These are phyloP conservation scores for Idaea aversata DNA, from an alignment of 2,888 invertebrate genomes.

Conservation along the genomic window DNA sequence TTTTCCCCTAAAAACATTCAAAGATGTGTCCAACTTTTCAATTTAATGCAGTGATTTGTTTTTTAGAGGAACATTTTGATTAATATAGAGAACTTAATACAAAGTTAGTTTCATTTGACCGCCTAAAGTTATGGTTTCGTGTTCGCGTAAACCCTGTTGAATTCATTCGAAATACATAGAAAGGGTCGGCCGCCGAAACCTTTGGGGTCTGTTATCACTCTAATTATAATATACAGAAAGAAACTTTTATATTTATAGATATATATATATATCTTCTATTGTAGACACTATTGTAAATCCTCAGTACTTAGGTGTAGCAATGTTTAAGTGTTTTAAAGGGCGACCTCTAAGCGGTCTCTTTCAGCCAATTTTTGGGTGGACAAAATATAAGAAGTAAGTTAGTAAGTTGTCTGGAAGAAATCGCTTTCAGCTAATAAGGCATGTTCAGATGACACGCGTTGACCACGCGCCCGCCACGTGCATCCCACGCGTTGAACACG, in stretches of 20 bases:
- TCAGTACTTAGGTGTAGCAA: too few relatives aligned
- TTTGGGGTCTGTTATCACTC: conserved; percentile 43
- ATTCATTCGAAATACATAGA: conserved; percentile 42
- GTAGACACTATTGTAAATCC: too few relatives aligned
- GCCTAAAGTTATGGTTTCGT: conserved; percentile 31
- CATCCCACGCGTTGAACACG: too few relatives aligned
- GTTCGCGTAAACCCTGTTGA: conserved; percentile 37
- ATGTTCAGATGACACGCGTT: too few relatives aligned
- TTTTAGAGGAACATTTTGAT: conserved; percentile 19
- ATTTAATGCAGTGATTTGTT: conserved; percentile 18
- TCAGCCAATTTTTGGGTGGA: too few relatives aligned
- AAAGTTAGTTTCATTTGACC: conserved; percentile 17
- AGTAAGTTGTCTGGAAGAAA: too few relatives aligned
- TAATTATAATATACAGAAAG: conserved; percentile 52
- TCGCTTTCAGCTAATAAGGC: too few relatives aligned
- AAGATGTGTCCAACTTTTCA: conserved; percentile 20
- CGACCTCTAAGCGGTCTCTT: too few relatives aligned
- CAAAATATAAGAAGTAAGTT: too few relatives aligned
- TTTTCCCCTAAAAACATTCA: too few relatives aligned
- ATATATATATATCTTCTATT: not conserved
- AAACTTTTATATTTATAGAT: conserved; percentile 30
- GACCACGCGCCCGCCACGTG: too few relatives aligned
- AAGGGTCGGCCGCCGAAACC: conserved; percentile 50
- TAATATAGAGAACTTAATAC: conserved; percentile 21
- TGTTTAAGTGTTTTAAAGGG: too few relatives aligned